These are phyloP conservation scores for Solea senegalensis DNA, from an alignment of 2,113 vertebrate genomes.

Conservation along the genomic window DNA sequence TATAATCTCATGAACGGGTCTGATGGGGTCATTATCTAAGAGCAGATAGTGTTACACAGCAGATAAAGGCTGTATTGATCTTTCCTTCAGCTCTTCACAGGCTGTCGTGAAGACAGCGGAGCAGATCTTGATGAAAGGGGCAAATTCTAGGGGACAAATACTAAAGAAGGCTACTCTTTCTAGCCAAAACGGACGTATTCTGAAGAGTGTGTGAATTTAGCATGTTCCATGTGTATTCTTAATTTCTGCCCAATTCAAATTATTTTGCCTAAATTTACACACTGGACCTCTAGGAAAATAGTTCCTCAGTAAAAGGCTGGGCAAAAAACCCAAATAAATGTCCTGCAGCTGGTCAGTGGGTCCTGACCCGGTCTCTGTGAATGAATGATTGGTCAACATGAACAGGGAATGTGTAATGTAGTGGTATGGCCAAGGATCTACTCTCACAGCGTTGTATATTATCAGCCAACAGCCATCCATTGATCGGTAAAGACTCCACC, in stretches of 20 bases:
- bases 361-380: no score
- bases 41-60: constrained; percentile 76
- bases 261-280: no score
- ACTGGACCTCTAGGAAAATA: no score
- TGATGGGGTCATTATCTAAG: constrained; percentile 76
- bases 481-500: constrained; percentile 8
- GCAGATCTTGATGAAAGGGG: constrained; percentile 18
- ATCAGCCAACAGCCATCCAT: constrained; percentile 18
- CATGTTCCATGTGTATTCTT: no score
- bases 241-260: no score
- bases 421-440: background rate
- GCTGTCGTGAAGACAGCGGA: constrained; percentile 38
- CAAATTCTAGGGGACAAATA: no score
- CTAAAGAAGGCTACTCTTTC: no score
- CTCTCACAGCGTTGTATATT: background rate
- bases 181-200: no score
- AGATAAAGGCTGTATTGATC: constrained; percentile 76
- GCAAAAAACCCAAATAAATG: no score
- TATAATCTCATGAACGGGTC: constrained; percentile 75
- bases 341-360: no score
- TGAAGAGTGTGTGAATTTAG: no score
- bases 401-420: constrained; percentile 6
- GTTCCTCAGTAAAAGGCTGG: no score
- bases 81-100: constrained; percentile 56
- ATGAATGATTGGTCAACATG: background rate